Evolutionary conservation across 1,140 invertebrate species (phyloP), one percentile per base, ranked within the genome.

Genomic region (Drepana arcuata): DNA sequence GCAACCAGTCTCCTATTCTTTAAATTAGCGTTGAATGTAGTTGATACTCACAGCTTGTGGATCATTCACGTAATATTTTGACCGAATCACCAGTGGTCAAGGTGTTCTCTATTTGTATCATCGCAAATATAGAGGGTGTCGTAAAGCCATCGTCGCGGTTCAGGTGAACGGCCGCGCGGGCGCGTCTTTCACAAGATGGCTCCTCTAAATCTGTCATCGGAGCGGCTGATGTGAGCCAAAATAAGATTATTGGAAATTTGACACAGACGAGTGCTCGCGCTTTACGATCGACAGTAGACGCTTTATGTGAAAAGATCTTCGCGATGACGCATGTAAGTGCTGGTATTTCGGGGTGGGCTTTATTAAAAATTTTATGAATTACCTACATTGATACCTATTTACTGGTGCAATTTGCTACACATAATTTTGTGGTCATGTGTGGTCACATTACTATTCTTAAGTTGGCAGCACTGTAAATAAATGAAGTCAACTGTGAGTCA

Each of bases 191-290:
- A n/a, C 68, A 69, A 71, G 64, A 71, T 73, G 74, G 71, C 72
- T 51, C 45, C 68, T 68, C 71, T 81, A 75, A 75, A 61, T 81
- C 77, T 57, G 57, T 81, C 74, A 77, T 73, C 77, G 66, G 48
- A 25, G 48, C 59, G 70, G 67, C 70, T 79, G 72, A 79, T 73
- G 74, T 70, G 74, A 73, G 70, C 77, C 77, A 81, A 78, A 81
- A 81, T 81, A 81, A 81, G 70, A 73, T 78, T 81, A 78, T 77
- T 64, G 71, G 71, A 74, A 73, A 75, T 75, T 78, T 81, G 71
- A 81, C 73, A 78, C 63, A 64, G 61, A 73, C 55, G 58, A 65
- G 57, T 54, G 48, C 45, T 34, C 30, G 25, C 57, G 48, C 27
- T 73, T 73, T 69, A 74, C 70, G 70, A 72, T 72, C 58, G 46